These are phyloP conservation scores for Plectus sambesii DNA, from an alignment of 1,140 invertebrate species.

Conservation along the genomic window DNA sequence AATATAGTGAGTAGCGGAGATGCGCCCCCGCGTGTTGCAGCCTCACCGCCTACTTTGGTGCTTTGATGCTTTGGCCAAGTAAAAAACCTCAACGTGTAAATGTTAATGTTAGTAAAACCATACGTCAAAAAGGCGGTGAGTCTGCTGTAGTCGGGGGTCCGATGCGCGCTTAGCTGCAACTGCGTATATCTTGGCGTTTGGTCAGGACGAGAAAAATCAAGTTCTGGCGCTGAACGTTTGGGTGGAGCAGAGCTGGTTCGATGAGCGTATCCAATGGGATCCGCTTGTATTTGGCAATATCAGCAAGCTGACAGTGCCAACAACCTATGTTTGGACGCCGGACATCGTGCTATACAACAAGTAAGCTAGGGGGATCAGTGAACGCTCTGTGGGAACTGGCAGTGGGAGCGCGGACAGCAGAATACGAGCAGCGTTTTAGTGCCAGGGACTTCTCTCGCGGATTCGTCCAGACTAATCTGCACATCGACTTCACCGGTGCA, in stretches of 20 bases:
- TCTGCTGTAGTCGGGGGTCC: too few species aligned
- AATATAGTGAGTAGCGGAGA: slow-evolving; percentile 18
- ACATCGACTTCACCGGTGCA: slow-evolving; percentile 14
- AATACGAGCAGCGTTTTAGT: slow-evolving; percentile 16
- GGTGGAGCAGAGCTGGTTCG: slow-evolving; percentile 57
- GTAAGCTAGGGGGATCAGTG: slow-evolving; percentile 5
- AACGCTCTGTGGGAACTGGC: too few species aligned
- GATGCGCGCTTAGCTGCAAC: too few species aligned
- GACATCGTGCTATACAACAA: slow-evolving; percentile 27
- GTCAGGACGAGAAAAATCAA: slow-evolving; percentile 25
- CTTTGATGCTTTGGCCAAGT: too few species aligned
- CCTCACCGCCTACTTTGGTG: too few species aligned
- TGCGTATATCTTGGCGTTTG: too few species aligned
- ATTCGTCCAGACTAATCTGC: slow-evolving; percentile 24
- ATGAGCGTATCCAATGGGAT: slow-evolving; percentile 80
- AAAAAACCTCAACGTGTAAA: too few species aligned
- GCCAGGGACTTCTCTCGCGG: slow-evolving; percentile 23
- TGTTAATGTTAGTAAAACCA: too few species aligned
- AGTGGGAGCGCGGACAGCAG: slow-evolving; percentile 2
- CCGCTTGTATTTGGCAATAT: slow-evolving; percentile 81
- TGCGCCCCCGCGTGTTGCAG: too few species aligned
- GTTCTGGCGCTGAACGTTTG: slow-evolving; percentile 25
- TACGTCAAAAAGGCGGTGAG: too few species aligned
- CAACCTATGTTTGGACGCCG: slow-evolving; percentile 20
- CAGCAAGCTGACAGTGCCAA: slow-evolving; percentile 76